Evolutionary conservation across 2,888 invertebrate genomes (phyloP).

Genomic region (Odontomyia ornata): DNA sequence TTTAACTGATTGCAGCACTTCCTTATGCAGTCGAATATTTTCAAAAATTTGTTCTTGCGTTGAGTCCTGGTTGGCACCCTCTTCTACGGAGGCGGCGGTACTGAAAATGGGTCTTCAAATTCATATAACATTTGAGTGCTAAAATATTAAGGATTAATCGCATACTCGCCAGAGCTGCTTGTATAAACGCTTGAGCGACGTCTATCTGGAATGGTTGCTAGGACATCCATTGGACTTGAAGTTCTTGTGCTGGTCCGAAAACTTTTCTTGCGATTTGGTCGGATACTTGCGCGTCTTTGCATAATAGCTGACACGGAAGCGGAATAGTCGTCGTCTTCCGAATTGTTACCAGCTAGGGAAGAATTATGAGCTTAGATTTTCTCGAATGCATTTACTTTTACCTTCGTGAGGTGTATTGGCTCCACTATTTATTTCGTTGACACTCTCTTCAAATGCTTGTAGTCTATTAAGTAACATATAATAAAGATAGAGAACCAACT

Average conservation of each 20-base stretch:
- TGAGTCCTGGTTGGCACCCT: slow-evolving; percentile 69
- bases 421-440: slow-evolving; percentile 17
- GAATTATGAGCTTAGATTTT: not conserved
- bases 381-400: not conserved
- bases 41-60: slow-evolving; percentile 90
- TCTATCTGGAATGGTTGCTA: slow-evolving; percentile 58
- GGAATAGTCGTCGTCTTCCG: slow-evolving; percentile 85
- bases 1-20: slow-evolving; percentile 86
- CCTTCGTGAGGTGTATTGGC: slow-evolving; percentile 22
- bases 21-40: slow-evolving; percentile 89
- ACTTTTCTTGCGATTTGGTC: slow-evolving; percentile 71
- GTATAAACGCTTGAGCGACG: slow-evolving; percentile 81
- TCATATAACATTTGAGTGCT: not conserved
- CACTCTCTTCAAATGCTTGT: slow-evolving; percentile 31
- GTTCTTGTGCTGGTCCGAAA: slow-evolving; percentile 71
- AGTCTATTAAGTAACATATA: not conserved
- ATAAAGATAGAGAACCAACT: not conserved
- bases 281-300: slow-evolving; percentile 78
- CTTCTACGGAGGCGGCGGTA: slow-evolving; percentile 81
- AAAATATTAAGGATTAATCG: slow-evolving; percentile 50
- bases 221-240: slow-evolving; percentile 67
- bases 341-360: not conserved
- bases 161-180: slow-evolving; percentile 87
- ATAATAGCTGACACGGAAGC: slow-evolving; percentile 86
- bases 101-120: slow-evolving; percentile 61